phyloP scores from a whole-genome alignment of 30 jellyfish, hydroid and myxozoan genomes.

The Nemopilema nomurai region DNA sequence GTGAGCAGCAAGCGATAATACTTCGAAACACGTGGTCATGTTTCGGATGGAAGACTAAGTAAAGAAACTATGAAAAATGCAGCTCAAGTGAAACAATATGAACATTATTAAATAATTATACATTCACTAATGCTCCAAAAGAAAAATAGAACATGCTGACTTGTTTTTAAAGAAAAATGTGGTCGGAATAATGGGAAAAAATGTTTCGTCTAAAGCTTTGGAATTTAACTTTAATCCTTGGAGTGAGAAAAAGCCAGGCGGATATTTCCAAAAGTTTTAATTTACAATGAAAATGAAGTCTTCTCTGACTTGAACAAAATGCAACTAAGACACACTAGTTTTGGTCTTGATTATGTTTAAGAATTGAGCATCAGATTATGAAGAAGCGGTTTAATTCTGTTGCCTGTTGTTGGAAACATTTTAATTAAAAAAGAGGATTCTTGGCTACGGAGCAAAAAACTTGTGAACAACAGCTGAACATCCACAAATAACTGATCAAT shows the following conservation, averaged over 20 bases:
- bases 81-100: not conserved
- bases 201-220: not conserved
- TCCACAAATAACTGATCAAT: too few relatives aligned
- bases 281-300: not conserved
- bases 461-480: too few relatives aligned
- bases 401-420: too few relatives aligned
- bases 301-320: not conserved
- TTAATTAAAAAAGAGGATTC: too few relatives aligned
- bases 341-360: too few relatives aligned
- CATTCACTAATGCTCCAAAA: not conserved
- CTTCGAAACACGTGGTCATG: conserved; percentile 21
- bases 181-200: not conserved
- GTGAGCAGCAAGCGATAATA: conserved; percentile 22
- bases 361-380: too few relatives aligned
- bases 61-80: not conserved
- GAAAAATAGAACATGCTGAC: not conserved
- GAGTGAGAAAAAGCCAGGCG: not conserved
- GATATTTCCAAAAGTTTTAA: not conserved
- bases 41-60: not conserved
- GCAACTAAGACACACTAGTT: too few relatives aligned
- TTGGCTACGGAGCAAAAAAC: too few relatives aligned
- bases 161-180: not conserved
- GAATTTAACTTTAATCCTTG: not conserved
- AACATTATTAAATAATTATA: not conserved
- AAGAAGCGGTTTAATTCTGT: too few relatives aligned